Evolutionary conservation across 2,797 vertebrate species (phyloP).

Genomic region (Borostomias antarcticus): DNA sequence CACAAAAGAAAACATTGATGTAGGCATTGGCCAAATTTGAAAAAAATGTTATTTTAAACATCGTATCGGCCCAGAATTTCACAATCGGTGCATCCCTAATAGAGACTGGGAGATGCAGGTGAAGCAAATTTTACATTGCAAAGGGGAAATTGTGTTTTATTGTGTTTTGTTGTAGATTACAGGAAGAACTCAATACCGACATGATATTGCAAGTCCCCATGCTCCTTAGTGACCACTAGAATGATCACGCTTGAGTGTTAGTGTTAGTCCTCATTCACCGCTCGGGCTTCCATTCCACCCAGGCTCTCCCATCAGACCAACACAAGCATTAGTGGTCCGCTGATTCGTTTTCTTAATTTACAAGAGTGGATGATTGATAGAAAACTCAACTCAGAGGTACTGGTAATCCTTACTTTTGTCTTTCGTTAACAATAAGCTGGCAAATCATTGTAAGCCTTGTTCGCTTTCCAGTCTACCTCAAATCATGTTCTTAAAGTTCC

Average conservation of each 20-base stretch:
- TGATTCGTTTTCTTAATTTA: neutral
- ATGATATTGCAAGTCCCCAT: conserved; percentile 41
- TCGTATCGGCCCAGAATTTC: no score
- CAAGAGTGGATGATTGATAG: neutral
- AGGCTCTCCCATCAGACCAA: neutral
- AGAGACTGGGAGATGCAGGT: conserved; percentile 47
- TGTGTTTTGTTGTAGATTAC: conserved; percentile 35
- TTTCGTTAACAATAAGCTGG: neutral
- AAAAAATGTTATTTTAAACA: no score
- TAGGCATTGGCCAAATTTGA: no score
- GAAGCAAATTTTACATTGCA: conserved; percentile 30
- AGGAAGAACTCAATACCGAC: conserved; percentile 44
- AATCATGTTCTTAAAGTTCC: conserved; percentile 72
- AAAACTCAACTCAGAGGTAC: neutral
- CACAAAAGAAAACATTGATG: no score
- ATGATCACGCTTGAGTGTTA: conserved; percentile 48
- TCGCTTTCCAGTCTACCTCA: conserved; percentile 79
- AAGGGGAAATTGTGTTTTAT: conserved; percentile 36
- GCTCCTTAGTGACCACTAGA: conserved; percentile 52
- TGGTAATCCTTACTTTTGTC: neutral
- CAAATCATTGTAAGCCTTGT: conserved; percentile 47
- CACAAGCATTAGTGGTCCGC: neutral
- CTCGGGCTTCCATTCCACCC: neutral
- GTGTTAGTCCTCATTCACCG: neutral
- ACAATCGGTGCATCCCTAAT: no score